These are phyloP conservation scores for Candoia aspera DNA, from an alignment of 2,113 vertebrate genomes.

Conservation along the genomic window DNA sequence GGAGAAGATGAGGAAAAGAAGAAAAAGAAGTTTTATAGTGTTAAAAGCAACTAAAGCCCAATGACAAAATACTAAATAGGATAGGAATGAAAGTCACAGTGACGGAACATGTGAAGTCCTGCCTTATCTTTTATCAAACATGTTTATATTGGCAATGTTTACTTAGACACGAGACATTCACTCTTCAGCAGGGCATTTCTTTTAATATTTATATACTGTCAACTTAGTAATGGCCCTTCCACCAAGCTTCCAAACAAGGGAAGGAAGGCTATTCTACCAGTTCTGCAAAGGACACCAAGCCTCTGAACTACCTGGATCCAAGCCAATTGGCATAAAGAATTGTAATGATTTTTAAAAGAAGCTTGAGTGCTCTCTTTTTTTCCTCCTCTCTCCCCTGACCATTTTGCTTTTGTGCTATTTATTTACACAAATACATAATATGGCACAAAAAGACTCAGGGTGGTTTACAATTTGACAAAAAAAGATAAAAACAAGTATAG, in stretches of 20 bases:
- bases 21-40: not conserved
- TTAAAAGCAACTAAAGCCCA: not conserved
- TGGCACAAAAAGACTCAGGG: not conserved
- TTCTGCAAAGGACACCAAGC: not conserved
- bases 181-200: not conserved
- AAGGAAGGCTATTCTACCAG: not conserved
- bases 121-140: not conserved
- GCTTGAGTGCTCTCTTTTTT: not conserved
- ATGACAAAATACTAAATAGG: not conserved
- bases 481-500: not conserved
- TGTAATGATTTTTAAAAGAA: not conserved
- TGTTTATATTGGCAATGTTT: too few relatives aligned
- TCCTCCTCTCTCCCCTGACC: not conserved
- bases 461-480: not conserved
- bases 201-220: not conserved
- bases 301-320: not conserved
- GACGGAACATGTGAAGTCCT: not conserved
- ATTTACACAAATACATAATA: not conserved
- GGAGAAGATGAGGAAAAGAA: not conserved
- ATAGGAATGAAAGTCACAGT: not conserved
- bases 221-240: too few relatives aligned
- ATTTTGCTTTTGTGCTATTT: not conserved
- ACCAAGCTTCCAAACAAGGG: not conserved
- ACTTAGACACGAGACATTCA: not conserved
- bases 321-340: not conserved